These are phyloP conservation scores for Drosophila pegasa DNA, from an alignment of 2,888 invertebrate species.

Conservation along the genomic window DNA sequence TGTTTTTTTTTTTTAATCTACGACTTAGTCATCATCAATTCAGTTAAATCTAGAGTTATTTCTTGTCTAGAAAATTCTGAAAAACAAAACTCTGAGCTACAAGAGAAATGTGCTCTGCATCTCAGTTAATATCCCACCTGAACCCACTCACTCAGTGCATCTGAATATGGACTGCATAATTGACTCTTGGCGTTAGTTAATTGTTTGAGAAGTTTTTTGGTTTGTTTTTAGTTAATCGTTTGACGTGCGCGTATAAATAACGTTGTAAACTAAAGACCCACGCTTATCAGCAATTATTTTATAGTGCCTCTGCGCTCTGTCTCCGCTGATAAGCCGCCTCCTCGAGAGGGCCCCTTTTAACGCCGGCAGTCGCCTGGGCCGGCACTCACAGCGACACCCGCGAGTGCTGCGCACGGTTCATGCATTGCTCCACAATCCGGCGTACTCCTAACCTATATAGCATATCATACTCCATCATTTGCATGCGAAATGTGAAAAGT, in stretches of 20 bases:
- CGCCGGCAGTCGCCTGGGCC: slow-evolving; percentile 11
- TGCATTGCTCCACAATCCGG: slow-evolving; percentile 24
- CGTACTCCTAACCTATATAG: slow-evolving; percentile 10
- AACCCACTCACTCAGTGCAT: no score
- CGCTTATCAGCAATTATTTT: slow-evolving; percentile 62
- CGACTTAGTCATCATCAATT: neutral
- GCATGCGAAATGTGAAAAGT: slow-evolving; percentile 53
- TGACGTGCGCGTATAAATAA: slow-evolving; percentile 16
- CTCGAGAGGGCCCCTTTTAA: slow-evolving; percentile 34
- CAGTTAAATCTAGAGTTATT: neutral
- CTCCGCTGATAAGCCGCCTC: slow-evolving; percentile 61
- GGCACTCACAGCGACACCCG: slow-evolving; percentile 42
- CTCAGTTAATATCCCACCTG: no score
- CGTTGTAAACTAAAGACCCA: slow-evolving; percentile 51
- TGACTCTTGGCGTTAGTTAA: neutral
- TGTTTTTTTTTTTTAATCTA: no score
- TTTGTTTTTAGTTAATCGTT: slow-evolving; percentile 20
- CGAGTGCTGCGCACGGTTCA: slow-evolving; percentile 57
- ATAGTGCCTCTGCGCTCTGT: slow-evolving; percentile 50
- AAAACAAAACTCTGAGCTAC: neutral
- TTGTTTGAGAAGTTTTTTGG: neutral
- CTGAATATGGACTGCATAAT: neutral
- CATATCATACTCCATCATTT: slow-evolving; percentile 29
- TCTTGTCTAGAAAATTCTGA: neutral
- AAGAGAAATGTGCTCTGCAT: neutral